Evolutionary conservation across 23 tunicate species (phyloP).

Genomic region (Trididemnum nubilum): DNA sequence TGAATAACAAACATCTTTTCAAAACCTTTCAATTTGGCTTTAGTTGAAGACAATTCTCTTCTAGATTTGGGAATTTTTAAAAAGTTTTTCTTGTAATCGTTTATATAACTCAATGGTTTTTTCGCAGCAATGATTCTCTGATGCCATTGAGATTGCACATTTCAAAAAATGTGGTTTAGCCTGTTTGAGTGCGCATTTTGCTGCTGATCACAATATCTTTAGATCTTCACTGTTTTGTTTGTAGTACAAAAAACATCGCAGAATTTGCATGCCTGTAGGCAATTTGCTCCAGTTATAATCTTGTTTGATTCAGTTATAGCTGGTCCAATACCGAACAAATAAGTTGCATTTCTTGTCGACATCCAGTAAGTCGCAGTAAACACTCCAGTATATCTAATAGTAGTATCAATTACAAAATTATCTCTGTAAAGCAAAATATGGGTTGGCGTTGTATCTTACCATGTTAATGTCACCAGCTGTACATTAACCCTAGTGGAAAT

Average conservation of each 20-base stretch:
- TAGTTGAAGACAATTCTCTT: background rate
- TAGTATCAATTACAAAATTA: background rate
- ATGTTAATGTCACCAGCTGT: background rate
- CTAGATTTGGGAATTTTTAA: background rate
- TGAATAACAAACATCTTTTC: too few species aligned
- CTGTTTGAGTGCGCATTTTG: background rate
- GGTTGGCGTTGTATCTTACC: background rate
- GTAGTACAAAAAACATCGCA: background rate
- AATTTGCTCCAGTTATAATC: background rate
- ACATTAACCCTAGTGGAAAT: constrained; percentile 1
- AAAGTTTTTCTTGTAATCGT: background rate
- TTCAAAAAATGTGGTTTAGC: background rate
- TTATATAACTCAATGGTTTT: background rate
- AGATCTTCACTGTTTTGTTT: background rate
- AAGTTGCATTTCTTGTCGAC: constrained; percentile 1
- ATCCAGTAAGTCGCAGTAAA: background rate
- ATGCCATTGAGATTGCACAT: background rate
- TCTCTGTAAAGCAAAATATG: background rate
- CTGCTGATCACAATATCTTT: background rate
- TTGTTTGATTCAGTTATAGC: background rate
- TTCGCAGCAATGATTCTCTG: constrained; percentile 1
- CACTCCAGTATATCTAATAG: background rate
- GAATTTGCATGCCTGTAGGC: background rate
- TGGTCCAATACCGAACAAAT: background rate
- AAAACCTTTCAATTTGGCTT: too few species aligned